phyloP scores from a whole-genome alignment of 2,113 vertebrate genomes.

The Phalacrocorax carbo region DNA sequence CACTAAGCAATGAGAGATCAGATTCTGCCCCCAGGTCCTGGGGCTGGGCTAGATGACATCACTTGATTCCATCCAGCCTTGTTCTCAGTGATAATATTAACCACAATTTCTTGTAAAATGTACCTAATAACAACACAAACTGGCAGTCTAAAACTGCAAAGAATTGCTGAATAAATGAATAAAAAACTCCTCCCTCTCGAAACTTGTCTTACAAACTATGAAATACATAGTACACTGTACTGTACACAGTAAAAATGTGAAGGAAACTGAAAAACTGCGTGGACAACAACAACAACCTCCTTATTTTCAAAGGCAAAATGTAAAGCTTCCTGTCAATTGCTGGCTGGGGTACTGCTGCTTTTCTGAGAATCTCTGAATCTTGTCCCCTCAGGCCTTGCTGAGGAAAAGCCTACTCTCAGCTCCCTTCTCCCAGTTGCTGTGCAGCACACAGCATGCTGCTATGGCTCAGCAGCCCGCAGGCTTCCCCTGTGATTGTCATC shows the following conservation, averaged over 20 bases:
- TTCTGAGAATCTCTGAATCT: not conserved
- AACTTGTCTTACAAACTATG: not conserved
- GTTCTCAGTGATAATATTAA: not conserved
- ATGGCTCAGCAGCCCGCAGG: not conserved
- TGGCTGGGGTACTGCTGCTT: not conserved
- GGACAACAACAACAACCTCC: not conserved
- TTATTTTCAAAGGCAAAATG: not conserved
- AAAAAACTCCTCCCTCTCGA: not conserved
- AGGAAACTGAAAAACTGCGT: not conserved
- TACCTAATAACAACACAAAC: not conserved
- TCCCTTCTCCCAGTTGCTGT: not conserved
- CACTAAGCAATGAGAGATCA: not conserved
- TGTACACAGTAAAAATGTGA: not conserved
- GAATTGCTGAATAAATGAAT: not conserved
- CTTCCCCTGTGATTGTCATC: not conserved
- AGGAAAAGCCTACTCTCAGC: not conserved
- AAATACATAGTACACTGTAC: not conserved
- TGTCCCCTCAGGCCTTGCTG: not conserved
- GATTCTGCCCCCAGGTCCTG: not conserved
- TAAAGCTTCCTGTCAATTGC: not conserved
- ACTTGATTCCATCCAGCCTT: not conserved
- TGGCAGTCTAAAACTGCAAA: not conserved
- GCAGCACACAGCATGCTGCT: not conserved
- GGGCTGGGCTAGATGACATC: not conserved
- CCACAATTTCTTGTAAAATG: not conserved